These are phyloP conservation scores for Malurus cyaneus DNA, from an alignment of 2,113 vertebrate genomes.

Conservation along the genomic window DNA sequence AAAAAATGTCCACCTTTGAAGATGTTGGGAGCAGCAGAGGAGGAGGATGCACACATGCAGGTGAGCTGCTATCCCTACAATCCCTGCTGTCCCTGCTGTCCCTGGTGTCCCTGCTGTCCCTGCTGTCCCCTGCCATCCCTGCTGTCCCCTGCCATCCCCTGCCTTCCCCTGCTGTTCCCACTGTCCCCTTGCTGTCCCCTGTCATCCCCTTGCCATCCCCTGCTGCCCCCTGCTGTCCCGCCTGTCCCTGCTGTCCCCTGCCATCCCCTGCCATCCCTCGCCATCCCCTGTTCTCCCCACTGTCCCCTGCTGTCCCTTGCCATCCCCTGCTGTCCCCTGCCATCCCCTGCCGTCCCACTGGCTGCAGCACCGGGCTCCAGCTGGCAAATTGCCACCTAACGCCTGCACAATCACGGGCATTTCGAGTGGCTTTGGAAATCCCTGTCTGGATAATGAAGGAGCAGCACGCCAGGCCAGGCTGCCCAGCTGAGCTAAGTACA, in stretches of 20 bases:
- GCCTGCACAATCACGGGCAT: background rate
- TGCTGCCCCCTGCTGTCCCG: too few relatives aligned
- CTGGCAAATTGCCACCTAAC: background rate
- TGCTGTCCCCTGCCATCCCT: background rate
- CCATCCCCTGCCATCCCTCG: background rate
- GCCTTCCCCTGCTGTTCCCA: background rate
- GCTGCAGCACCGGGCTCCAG: background rate
- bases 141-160: background rate
- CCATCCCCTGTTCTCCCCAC: too few relatives aligned
- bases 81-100: background rate
- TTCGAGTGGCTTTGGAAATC: background rate
- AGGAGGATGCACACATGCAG: background rate
- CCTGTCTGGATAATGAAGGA: conserved; percentile 35
- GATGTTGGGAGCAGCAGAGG: background rate
- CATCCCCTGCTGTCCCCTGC: background rate
- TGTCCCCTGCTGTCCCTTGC: too few relatives aligned
- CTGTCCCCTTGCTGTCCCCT: too few relatives aligned
- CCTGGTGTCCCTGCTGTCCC: background rate
- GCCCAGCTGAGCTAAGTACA: conserved; percentile 36
- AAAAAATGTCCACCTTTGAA: background rate
- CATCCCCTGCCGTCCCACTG: background rate
- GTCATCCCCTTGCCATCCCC: too few relatives aligned
- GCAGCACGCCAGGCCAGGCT: background rate
- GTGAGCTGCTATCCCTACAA: background rate
- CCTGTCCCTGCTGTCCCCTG: too few relatives aligned